Conservation (phyloP, 2,797 vertebrate species). For the Furcifer pardalis region DNA sequence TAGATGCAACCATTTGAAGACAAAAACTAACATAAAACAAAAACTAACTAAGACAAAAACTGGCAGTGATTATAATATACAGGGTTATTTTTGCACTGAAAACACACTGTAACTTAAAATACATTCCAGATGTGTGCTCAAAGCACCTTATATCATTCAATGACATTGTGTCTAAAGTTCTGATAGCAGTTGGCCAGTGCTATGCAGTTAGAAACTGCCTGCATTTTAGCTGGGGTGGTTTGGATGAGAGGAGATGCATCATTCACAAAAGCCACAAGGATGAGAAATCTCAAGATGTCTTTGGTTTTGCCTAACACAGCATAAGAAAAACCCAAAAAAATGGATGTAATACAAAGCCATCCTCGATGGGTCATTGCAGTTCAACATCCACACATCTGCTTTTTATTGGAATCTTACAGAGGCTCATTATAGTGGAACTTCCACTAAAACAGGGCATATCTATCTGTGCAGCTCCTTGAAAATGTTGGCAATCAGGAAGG, state of each 20-base stretch:
- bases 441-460: background rate
- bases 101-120: no score
- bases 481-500: background rate
- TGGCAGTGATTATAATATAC: background rate
- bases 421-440: background rate
- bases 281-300: no score
- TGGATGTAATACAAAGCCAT: background rate
- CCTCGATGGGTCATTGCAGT: background rate
- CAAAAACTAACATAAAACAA: background rate
- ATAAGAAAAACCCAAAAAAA: background rate
- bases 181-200: no score
- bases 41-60: no score
- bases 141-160: no score
- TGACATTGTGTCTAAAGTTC: background rate
- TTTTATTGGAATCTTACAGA: background rate
- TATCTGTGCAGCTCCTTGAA: background rate
- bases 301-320: background rate
- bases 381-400: background rate
- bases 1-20: background rate
- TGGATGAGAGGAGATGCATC: no score
- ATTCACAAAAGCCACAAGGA: no score
- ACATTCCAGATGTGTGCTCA: no score
- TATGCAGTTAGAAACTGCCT: no score
- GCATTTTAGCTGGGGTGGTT: no score
- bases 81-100: no score